Percentiles rank a stretch among this genome's conserved stretches.
Conservation (phyloP, 2,888 invertebrate species). For the Syrista parreyssii region DNA sequence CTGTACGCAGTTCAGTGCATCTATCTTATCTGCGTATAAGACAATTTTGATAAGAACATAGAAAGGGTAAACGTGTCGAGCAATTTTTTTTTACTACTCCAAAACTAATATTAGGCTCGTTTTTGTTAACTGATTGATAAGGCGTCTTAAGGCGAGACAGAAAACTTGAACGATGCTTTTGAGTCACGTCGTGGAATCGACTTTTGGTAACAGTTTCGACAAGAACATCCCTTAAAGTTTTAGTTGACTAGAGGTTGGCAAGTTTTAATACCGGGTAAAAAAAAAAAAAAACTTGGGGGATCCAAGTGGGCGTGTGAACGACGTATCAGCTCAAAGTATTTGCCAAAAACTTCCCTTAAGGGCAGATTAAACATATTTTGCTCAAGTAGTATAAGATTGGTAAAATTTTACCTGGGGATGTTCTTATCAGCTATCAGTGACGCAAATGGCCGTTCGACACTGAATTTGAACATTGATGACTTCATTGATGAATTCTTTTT, state of each 20-base stretch:
- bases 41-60: not conserved
- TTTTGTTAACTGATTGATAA: not conserved
- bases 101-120: not conserved
- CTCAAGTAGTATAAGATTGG: not conserved
- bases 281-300: too few relatives aligned
- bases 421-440: not conserved
- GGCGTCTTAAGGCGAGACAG: not conserved
- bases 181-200: not conserved
- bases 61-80: not conserved
- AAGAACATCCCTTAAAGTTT: not conserved
- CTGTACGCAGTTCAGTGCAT: not conserved
- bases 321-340: too few relatives aligned
- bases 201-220: not conserved
- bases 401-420: not conserved
- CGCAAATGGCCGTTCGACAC: not conserved
- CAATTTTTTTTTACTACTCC: not conserved
- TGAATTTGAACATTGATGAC: slow-evolving; percentile 9
- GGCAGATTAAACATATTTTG: too few relatives aligned
- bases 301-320: too few relatives aligned
- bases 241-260: not conserved
- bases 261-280: not conserved
- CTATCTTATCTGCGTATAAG: not conserved
- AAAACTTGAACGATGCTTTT: not conserved
- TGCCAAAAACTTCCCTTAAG: too few relatives aligned
- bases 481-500: slow-evolving; percentile 14